Conservation (phyloP, 1,140 invertebrate species). For the Drosophila biarmipes region DNA sequence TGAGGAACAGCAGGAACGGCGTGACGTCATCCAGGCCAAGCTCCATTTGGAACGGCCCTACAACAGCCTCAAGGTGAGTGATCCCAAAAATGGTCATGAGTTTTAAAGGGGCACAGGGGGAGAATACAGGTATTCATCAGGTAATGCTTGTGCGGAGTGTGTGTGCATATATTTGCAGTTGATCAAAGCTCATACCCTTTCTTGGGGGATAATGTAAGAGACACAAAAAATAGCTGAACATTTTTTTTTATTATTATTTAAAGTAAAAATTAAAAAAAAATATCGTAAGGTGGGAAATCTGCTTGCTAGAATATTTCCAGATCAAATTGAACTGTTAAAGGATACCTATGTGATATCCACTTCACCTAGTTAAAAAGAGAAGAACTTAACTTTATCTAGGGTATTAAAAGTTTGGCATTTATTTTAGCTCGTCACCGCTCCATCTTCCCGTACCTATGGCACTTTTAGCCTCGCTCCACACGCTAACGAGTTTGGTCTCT, state of each 20-base stretch:
- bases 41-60: conserved; percentile 86
- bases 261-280: no score
- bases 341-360: no score
- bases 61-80: conserved; percentile 88
- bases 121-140: neutral
- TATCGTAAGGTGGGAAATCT: no score
- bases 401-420: neutral
- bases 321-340: no score
- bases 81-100: conserved; percentile 3
- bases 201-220: neutral
- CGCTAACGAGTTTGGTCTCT: conserved; percentile 41
- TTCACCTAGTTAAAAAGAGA: no score
- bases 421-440: neutral
- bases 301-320: no score
- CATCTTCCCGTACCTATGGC: conserved; percentile 5
- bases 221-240: no score
- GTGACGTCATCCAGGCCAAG: conserved; percentile 77
- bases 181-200: conserved; percentile 19
- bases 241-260: no score
- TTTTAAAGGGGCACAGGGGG: neutral
- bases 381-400: neutral
- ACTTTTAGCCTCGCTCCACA: conserved; percentile 8
- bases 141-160: neutral
- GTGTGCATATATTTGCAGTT: conserved; percentile 48
- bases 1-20: conserved; percentile 70